phyloP scores from a whole-genome alignment of 2,888 invertebrate species.

The Erpobdella octoculata region DNA sequence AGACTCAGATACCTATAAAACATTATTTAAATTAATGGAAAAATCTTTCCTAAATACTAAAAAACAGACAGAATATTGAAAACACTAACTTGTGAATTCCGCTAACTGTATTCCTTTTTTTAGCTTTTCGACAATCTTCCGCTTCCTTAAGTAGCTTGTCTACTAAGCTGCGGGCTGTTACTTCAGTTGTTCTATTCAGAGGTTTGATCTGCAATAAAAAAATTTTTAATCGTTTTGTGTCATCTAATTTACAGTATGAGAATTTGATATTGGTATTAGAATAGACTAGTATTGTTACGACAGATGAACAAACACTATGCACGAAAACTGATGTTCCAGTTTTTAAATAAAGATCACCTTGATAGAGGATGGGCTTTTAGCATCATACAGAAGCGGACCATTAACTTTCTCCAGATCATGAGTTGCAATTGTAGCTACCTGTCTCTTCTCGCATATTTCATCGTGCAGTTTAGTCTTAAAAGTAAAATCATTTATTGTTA shows the following conservation, averaged over 20 bases:
- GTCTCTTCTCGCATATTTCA: constrained; percentile 68
- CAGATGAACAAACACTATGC: background rate
- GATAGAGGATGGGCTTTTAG: constrained; percentile 61
- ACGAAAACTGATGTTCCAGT: background rate
- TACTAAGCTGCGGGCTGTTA: constrained; percentile 65
- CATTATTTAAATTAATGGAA: background rate
- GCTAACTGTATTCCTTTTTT: constrained; percentile 72
- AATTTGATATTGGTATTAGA: background rate
- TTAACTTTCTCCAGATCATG: constrained; percentile 67
- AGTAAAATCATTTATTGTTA: background rate
- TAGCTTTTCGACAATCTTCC: constrained; percentile 70
- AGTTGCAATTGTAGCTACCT: constrained; percentile 72
- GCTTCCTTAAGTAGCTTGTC: constrained; percentile 67
- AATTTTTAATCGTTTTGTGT: too few relatives aligned
- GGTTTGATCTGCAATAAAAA: constrained; percentile 52
- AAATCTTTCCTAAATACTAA: background rate
- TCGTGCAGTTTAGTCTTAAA: constrained; percentile 60
- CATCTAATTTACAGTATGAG: background rate
- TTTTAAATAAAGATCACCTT: constrained; percentile 52
- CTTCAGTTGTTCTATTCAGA: constrained; percentile 59
- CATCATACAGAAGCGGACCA: constrained; percentile 62
- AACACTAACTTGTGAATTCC: constrained; percentile 67
- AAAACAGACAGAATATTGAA: too few relatives aligned
- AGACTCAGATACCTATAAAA: constrained; percentile 63
- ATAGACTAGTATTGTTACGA: background rate